Evolutionary conservation across 2,888 invertebrate genomes (phyloP).

Genomic region (Caenorhabditis auriculariae): DNA sequence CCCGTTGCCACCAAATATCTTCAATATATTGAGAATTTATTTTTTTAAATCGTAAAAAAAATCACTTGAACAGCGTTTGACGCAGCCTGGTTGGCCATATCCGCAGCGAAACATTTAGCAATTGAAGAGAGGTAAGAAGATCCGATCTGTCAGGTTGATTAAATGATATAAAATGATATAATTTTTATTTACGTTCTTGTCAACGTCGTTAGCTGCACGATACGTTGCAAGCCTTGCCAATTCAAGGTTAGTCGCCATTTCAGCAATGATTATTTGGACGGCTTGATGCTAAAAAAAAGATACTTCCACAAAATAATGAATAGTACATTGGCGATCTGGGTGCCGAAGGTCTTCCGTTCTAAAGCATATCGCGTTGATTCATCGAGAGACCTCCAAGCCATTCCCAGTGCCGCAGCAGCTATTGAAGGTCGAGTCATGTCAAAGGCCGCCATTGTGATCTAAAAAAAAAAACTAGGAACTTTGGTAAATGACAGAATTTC

Average conservation of each 20-base stretch:
- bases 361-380: conserved; percentile 88
- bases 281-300: conserved; percentile 71
- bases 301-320: too few relatives aligned
- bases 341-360: conserved; percentile 89
- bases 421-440: conserved; percentile 81
- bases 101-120: conserved; percentile 89
- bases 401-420: conserved; percentile 85
- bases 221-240: conserved; percentile 82
- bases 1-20: conserved; percentile 61
- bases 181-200: conserved; percentile 65
- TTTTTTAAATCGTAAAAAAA: not conserved
- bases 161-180: not conserved
- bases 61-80: conserved; percentile 80
- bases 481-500: too few relatives aligned
- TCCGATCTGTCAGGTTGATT: conserved; percentile 36
- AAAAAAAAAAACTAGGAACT: conserved; percentile 69
- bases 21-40: conserved; percentile 12
- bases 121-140: conserved; percentile 79
- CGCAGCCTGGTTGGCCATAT: conserved; percentile 89
- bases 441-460: conserved; percentile 94
- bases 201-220: conserved; percentile 85
- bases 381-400: conserved; percentile 85
- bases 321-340: conserved; percentile 67
- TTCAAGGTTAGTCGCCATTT: conserved; percentile 89
- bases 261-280: conserved; percentile 88